phyloP scores from a whole-genome alignment of 2,888 invertebrate species.

The Amiota mariae region DNA sequence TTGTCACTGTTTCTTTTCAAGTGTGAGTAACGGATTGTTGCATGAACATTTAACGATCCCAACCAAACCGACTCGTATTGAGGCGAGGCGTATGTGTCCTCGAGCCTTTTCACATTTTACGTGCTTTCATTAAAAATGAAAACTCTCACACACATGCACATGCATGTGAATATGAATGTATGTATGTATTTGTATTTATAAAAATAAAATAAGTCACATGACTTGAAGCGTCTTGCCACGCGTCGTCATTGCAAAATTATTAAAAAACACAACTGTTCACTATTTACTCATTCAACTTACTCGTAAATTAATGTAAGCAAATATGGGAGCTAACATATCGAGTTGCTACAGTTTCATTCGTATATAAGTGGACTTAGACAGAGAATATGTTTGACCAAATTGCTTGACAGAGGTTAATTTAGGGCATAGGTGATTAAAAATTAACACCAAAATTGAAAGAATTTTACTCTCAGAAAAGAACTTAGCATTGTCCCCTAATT shows the following conservation, averaged over 20 bases:
- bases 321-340: no score
- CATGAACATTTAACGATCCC: conserved; percentile 2
- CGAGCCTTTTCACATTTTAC: conserved; percentile 64
- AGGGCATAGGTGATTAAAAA: no score
- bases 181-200: not conserved
- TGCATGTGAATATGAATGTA: not conserved
- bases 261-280: not conserved
- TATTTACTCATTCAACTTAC: not conserved
- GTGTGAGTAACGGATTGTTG: conserved; percentile 7
- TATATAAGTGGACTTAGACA: no score
- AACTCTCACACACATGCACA: conserved; percentile 46
- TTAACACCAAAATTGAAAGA: no score
- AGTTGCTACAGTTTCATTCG: no score
- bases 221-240: not conserved
- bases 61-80: no score
- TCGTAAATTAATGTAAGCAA: no score
- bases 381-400: no score
- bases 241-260: no score
- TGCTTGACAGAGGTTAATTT: no score
- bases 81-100: conserved; percentile 13
- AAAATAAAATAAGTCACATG: not conserved
- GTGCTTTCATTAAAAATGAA: conserved; percentile 68
- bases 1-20: conserved; percentile 15
- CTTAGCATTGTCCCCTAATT: no score
- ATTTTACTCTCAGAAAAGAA: no score